These are phyloP conservation scores for Platyrinchus mystaceus DNA, from an alignment of 2,797 vertebrate genomes.

Conservation along the genomic window DNA sequence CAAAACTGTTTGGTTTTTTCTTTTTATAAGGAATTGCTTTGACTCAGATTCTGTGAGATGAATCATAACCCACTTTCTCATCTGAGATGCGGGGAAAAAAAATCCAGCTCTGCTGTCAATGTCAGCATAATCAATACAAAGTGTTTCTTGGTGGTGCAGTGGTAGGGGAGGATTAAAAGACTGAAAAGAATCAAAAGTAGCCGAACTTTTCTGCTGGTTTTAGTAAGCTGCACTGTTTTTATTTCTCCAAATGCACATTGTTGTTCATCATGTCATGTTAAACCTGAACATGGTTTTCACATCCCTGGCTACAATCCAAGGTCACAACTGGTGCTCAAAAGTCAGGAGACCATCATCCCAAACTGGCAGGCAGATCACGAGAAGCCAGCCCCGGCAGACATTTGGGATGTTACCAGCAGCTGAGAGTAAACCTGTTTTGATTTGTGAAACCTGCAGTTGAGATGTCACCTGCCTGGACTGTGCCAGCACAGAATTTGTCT, in stretches of 20 bases:
- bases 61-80: conserved; percentile 79
- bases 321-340: neutral
- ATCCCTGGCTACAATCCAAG: neutral
- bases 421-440: neutral
- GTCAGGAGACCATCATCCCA: neutral
- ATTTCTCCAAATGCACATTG: neutral
- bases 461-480: neutral
- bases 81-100: conserved; percentile 40
- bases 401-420: neutral
- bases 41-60: conserved; percentile 74
- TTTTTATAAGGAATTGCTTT: conserved; percentile 66
- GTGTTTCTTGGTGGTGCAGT: neutral
- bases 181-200: conserved; percentile 20
- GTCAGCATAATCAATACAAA: conserved; percentile 71
- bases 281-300: neutral
- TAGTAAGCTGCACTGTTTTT: neutral
- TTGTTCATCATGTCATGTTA: neutral
- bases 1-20: conserved; percentile 33
- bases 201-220: conserved; percentile 26
- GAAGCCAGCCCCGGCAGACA: neutral
- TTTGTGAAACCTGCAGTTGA: neutral
- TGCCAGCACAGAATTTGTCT: neutral
- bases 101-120: conserved; percentile 43
- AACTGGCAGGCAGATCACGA: neutral
- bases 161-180: conserved; percentile 19